These are phyloP conservation scores for Aplysina aerophoba DNA, from an alignment of 37 sponge, comb jelly and placozoan species.

Conservation along the genomic window DNA sequence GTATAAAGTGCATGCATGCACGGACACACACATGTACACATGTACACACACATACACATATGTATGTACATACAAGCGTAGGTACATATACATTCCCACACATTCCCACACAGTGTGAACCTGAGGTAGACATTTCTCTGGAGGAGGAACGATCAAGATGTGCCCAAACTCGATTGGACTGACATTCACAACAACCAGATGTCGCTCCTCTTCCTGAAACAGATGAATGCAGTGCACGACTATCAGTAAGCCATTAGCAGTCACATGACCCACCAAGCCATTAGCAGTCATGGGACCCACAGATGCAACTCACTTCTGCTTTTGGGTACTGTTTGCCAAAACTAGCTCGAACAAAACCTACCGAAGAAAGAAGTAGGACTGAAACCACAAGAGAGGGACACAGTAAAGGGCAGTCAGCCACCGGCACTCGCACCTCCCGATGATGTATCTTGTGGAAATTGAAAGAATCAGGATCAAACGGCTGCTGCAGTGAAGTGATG, in stretches of 20 bases:
- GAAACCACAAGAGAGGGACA: not conserved
- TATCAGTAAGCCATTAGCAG: not conserved
- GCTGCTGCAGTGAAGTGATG: slow-evolving; percentile 55
- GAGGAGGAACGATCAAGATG: slow-evolving; percentile 68
- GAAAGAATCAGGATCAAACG: slow-evolving; percentile 66
- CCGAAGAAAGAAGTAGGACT: too few relatives aligned
- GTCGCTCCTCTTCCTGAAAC: slow-evolving; percentile 17
- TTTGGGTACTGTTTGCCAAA: not conserved
- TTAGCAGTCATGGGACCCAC: not conserved
- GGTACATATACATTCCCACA: slow-evolving; percentile 11
- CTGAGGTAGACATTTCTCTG: slow-evolving; percentile 66
- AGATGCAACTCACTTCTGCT: not conserved
- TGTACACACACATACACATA: slow-evolving; percentile 1
- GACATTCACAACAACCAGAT: slow-evolving; percentile 66
- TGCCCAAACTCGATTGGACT: slow-evolving; percentile 81
- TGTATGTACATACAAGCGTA: slow-evolving; percentile 5
- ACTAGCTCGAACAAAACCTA: not conserved
- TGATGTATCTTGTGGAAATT: slow-evolving; percentile 71
- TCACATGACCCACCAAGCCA: not conserved
- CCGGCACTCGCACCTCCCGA: slow-evolving; percentile 44
- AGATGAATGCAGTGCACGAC: not conserved
- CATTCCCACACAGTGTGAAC: slow-evolving; percentile 28
- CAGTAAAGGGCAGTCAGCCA: not conserved
- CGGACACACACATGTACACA: too few relatives aligned
- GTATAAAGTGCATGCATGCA: too few relatives aligned